Base-by-base conservation (phyloP, 2,113 vertebrate species). In the Ramphastos sulfuratus region DNA sequence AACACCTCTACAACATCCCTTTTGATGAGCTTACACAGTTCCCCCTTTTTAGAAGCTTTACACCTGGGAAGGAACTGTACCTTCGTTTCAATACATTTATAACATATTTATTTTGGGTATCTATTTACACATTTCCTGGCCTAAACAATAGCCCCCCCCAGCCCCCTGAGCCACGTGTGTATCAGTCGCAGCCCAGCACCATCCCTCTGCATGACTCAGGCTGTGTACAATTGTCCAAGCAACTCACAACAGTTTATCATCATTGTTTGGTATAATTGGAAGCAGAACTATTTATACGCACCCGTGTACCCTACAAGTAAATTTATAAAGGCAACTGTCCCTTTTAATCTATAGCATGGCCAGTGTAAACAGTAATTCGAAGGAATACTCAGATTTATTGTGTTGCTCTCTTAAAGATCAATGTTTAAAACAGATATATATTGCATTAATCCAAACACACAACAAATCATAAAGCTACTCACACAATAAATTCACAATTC, bases 321-420 rank as follows among this genome's bases (percentile, higher is more conserved):
- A 97, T 97, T 98, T 98, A 98, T 98, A 98, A 96, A 96, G 97
- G 97, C 97, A 97, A 98, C 97, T 98, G 98, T 98, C 98, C 98
- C 95, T 96, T 98, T 97, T 98, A 98, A 98, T 99, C 97, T 98
- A 96, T 94, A 97, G 93, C 95, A 96, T 33, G 79, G 94, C 96
- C 98, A 98, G 98, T 97, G 93, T 97, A 97, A 97, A 97, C 94
- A 98, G 75, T 95, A 97, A 97, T 94, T 97, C 86, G 95, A 97
- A 97, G 95, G 93, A 96, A 95, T 97, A 96, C 96, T 96, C 96
- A 96, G 96, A 98, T 98, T 98, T 97, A 98, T 97, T 95, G 63
- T 42, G 7, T 80, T 87, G 91, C 93, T 96, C 6, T 20, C 94
- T 97, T 97, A 97, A 97, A 97, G 96, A 97, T 97, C 97, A 96